Conservation (phyloP, 2,797 vertebrate species). For the Gymnothorax javanicus region DNA sequence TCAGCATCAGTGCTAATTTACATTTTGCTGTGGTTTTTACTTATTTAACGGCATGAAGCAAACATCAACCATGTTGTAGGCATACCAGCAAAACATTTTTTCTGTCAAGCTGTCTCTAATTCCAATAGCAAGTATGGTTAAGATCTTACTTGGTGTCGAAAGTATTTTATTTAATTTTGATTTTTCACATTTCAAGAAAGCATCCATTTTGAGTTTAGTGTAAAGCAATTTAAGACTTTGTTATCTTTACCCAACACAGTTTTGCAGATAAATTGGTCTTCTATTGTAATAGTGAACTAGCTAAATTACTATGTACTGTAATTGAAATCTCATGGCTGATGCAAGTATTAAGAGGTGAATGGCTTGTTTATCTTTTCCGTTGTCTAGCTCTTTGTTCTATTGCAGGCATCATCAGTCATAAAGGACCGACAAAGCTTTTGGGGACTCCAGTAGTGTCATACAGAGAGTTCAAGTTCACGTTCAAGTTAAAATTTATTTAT, state of each 20-base stretch:
- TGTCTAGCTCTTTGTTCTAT: no score
- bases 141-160: neutral
- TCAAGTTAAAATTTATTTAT: no score
- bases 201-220: no score
- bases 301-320: neutral
- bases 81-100: conserved; percentile 40
- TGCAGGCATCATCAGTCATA: no score
- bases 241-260: neutral
- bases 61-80: conserved; percentile 18
- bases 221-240: no score
- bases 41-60: neutral
- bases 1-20: conserved; percentile 8
- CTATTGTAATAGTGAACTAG: neutral
- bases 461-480: no score
- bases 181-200: no score
- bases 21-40: neutral
- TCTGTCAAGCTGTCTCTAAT: conserved; percentile 38
- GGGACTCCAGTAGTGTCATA: no score
- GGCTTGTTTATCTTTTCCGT: no score
- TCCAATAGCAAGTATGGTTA: neutral
- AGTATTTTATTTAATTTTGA: no score
- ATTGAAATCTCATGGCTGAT: conserved; percentile 37
- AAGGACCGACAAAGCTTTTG: no score
- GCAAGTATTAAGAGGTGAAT: no score
- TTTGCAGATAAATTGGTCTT: neutral